Percentiles rank a stretch among this genome's conserved stretches.
These are phyloP conservation scores for Cryptosula pallasiana DNA, from an alignment of 2,888 invertebrate species.

Conservation along the genomic window DNA sequence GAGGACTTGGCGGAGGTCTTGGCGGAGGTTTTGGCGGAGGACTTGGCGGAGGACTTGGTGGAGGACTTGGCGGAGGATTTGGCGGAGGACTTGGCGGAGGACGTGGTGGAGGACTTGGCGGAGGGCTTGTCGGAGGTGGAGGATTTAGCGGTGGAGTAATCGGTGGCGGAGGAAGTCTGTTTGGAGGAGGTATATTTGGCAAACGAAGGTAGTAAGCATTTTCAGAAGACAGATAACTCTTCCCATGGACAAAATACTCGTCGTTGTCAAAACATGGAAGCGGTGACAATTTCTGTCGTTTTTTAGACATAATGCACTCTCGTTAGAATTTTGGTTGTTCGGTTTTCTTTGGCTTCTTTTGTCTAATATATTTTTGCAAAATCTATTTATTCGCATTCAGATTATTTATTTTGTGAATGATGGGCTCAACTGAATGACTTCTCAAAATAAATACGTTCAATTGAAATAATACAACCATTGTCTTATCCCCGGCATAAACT, in stretches of 20 bases:
- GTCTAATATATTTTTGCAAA: background rate
- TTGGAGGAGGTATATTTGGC: background rate
- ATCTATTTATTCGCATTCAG: background rate
- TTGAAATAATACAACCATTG: too few species aligned
- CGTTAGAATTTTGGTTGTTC: background rate
- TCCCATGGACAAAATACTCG: too few species aligned
- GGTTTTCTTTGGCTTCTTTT: background rate
- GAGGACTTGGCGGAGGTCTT: background rate
- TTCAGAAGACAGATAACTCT: background rate
- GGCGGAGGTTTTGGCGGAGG: background rate
- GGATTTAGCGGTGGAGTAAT: background rate
- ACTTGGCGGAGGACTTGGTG: background rate
- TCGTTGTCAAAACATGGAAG: background rate
- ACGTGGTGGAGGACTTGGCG: conserved; percentile 1
- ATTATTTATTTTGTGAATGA: conserved; percentile 22
- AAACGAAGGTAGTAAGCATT: background rate
- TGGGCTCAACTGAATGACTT: background rate
- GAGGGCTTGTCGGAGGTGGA: background rate
- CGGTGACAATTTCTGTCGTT: background rate
- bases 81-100: conserved; percentile 10
- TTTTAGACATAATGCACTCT: too few species aligned
- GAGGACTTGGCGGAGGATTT: background rate
- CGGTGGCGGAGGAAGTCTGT: background rate
- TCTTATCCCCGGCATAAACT: too few species aligned
- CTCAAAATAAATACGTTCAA: conserved; percentile 22